Percentiles rank a stretch among this genome's conserved stretches.
Conservation (phyloP, 2,888 invertebrate genomes). For the Tipula lateralis region DNA sequence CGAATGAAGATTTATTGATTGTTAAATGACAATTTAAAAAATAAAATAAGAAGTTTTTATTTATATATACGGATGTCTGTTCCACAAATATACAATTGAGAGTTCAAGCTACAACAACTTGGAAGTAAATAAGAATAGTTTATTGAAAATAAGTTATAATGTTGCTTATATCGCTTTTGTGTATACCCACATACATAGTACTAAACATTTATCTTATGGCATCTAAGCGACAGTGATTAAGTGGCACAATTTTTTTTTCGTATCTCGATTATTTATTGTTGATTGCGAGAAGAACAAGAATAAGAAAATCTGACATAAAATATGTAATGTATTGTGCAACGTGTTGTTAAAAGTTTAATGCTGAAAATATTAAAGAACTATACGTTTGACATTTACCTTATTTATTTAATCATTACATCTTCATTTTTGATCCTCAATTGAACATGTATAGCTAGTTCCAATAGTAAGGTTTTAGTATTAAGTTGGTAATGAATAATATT, state of each 20-base stretch:
- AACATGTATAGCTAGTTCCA: too few species aligned
- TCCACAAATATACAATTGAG: background rate
- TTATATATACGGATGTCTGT: background rate
- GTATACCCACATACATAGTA: background rate
- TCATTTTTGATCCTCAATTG: too few species aligned
- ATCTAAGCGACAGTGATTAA: background rate
- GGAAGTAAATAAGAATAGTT: background rate
- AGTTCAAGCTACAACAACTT: background rate
- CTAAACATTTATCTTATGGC: background rate
- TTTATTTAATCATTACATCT: too few species aligned
- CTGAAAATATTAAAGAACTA: background rate
- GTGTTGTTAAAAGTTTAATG: background rate
- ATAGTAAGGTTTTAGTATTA: too few species aligned
- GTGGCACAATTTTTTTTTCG: background rate
- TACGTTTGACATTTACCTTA: background rate
- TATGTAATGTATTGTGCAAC: background rate
- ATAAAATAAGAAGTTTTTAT: background rate
- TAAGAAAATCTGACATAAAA: background rate
- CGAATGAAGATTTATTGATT: slow-evolving; percentile 24
- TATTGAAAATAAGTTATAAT: slow-evolving; percentile 11
- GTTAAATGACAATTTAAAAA: slow-evolving; percentile 19
- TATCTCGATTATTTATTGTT: slow-evolving; percentile 1
- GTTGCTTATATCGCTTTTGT: background rate
- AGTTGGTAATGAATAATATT: too few species aligned
- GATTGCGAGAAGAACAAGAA: background rate